Percentiles rank a stretch among this genome's conserved stretches.
Evolutionary conservation across 1,140 invertebrate genomes (phyloP).

Genomic region (Pseudomyrmex pallidus): DNA sequence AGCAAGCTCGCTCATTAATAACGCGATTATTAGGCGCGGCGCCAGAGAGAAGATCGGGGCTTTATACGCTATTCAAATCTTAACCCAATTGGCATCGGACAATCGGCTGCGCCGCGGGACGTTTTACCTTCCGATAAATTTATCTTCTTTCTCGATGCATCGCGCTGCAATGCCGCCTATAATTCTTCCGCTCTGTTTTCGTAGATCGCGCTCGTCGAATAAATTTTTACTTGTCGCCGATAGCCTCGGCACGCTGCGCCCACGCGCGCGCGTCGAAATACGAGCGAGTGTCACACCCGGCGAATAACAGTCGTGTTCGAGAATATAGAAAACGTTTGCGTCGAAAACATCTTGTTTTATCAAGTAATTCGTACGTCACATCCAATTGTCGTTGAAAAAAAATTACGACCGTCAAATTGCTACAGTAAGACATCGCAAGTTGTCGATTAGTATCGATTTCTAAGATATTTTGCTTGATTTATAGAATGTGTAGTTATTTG

Average conservation of each 20-base stretch:
- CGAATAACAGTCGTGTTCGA: slow-evolving; percentile 20
- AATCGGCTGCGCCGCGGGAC: slow-evolving; percentile 75
- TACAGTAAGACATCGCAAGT: neutral
- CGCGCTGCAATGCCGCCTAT: slow-evolving; percentile 60
- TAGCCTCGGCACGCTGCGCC: slow-evolving; percentile 44
- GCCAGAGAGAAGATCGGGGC: slow-evolving; percentile 60
- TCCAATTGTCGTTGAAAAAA: neutral
- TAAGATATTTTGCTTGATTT: too few species aligned
- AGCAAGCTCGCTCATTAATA: slow-evolving; percentile 75
- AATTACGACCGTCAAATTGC: neutral
- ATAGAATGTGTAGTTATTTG: too few species aligned
- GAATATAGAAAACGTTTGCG: neutral
- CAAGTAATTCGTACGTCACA: neutral
- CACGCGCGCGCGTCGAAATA: slow-evolving; percentile 42
- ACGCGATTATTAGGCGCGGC: slow-evolving; percentile 79
- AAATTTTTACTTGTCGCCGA: slow-evolving; percentile 65
- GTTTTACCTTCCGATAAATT: slow-evolving; percentile 76
- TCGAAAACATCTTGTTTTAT: neutral
- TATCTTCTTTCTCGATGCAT: slow-evolving; percentile 71
- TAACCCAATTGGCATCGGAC: slow-evolving; percentile 80
- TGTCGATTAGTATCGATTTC: neutral
- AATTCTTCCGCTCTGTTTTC: slow-evolving; percentile 66
- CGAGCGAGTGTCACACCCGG: slow-evolving; percentile 13
- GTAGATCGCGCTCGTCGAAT: slow-evolving; percentile 61
- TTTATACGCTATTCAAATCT: slow-evolving; percentile 76